Base-by-base conservation (phyloP, 2,113 vertebrate genomes). In the Hyla sarda region DNA sequence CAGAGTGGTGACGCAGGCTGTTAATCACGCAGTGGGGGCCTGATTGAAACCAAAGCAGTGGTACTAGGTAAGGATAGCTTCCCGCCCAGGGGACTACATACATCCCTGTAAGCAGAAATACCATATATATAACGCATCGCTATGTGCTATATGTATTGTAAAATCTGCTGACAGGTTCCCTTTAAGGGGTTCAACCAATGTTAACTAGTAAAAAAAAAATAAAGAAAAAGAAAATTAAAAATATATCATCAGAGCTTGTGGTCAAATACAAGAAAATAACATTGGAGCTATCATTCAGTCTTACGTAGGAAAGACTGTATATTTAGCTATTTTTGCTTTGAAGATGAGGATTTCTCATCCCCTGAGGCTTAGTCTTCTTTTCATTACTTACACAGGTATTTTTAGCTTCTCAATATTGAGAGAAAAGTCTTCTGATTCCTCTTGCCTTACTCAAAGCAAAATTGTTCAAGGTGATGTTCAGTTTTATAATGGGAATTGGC, bases 301-400 rank as follows among this genome's bases (percentile, higher is more conserved):
- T 41, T 52, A 45, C 32, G 16, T 14, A 72, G 50, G 73, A 73
- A 74, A 25, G 48, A 2, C 69, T 56, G 19, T 71, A 83, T 75
- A 76, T 84, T 76, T 48, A 76, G 25, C 56, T 41, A 28, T 56
- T 41, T 28, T 50, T 48, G 30, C 54, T 65, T 65, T 84, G 72
- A 84, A 84, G 82, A 84, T 84, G 54, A 84, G 72, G 34, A 65
- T 84, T 76, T 84, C 72, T 56, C 17, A 75, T 76, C 19, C 54
- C 82, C 82, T 11, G 25, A 62, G 82, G 72, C 71, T 75, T 84
- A 76, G 76, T 84, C 72, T 54, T 84, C 72, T 76, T 84, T 76
- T 84, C 72, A 84, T 84, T 84, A 84, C 82, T 76, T 76, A 74
- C 82, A 45, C 69, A 84, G 71, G 54, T 84, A 84, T 84, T 84